These are phyloP conservation scores for Stercorarius parasiticus DNA, from an alignment of 2,113 vertebrate species.

Conservation along the genomic window DNA sequence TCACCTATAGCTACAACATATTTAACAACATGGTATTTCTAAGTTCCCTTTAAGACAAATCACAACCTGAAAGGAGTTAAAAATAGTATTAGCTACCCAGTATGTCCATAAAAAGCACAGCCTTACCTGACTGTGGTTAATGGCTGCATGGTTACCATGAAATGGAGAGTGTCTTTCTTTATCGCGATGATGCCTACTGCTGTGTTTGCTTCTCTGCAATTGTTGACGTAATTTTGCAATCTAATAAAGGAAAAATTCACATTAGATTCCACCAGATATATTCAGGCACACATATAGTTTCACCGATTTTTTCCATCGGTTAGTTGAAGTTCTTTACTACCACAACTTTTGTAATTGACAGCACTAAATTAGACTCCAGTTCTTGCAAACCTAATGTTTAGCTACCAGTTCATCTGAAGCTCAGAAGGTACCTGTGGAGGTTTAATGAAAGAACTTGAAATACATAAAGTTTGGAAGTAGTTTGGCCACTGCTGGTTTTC, in stretches of 20 bases:
- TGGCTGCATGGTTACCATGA: constrained; percentile 93
- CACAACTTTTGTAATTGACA: not conserved
- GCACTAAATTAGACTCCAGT: not conserved
- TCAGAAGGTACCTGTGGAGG: not conserved
- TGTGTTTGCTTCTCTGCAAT: constrained; percentile 97
- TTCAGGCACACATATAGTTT: not conserved
- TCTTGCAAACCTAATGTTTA: not conserved
- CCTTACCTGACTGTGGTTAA: constrained; percentile 94
- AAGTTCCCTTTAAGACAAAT: not conserved
- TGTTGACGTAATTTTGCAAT: constrained; percentile 98
- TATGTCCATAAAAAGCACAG: not conserved
- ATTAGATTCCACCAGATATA: not conserved
- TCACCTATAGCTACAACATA: not conserved
- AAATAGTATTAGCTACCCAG: not conserved
- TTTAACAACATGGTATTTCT: not conserved
- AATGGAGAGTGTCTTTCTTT: constrained; percentile 98
- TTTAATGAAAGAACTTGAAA: not conserved
- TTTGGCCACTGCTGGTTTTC: not conserved
- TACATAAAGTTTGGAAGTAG: not conserved
- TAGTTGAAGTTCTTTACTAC: not conserved
- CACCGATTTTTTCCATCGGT: not conserved
- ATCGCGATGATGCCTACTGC: constrained; percentile 95
- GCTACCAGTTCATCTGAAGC: not conserved
- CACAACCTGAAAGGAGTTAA: not conserved
- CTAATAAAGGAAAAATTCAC: constrained; percentile 61